Evolutionary conservation across 1,140 invertebrate genomes (phyloP).

Genomic region (Acromyrmex heyeri): DNA sequence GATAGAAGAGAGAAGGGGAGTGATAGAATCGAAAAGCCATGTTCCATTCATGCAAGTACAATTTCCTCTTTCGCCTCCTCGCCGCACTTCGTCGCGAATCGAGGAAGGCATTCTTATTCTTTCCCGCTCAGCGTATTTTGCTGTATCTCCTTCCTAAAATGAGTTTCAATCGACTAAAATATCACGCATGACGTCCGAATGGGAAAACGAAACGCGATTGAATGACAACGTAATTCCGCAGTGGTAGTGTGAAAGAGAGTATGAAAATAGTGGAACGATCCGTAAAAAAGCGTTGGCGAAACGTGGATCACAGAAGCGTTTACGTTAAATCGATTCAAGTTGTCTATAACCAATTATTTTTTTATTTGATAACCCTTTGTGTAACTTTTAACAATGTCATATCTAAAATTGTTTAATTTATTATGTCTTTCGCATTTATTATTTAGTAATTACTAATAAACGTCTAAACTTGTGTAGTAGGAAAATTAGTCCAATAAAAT

Average conservation of each 20-base stretch:
- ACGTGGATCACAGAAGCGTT: conserved; percentile 2
- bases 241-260: not conserved
- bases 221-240: conserved; percentile 39
- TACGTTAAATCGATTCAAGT: not conserved
- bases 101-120: conserved; percentile 27
- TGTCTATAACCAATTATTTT: not conserved
- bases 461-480: not conserved
- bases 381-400: conserved; percentile 1
- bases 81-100: not conserved
- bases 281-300: conserved; percentile 5
- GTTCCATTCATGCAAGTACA: conserved; percentile 46
- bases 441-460: not conserved
- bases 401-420: not conserved
- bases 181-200: conserved; percentile 21
- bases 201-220: conserved; percentile 24
- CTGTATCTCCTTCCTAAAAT: not conserved
- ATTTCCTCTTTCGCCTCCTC: conserved; percentile 13
- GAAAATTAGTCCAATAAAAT: not conserved
- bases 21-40: conserved; percentile 44
- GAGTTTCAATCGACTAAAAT: conserved; percentile 41
- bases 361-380: not conserved
- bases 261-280: conserved; percentile 28
- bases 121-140: conserved; percentile 6
- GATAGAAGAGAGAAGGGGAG: not conserved
- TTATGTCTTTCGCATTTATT: not conserved